These are phyloP conservation scores for Chelon auratus DNA, from an alignment of 2,797 vertebrate species.

Conservation along the genomic window DNA sequence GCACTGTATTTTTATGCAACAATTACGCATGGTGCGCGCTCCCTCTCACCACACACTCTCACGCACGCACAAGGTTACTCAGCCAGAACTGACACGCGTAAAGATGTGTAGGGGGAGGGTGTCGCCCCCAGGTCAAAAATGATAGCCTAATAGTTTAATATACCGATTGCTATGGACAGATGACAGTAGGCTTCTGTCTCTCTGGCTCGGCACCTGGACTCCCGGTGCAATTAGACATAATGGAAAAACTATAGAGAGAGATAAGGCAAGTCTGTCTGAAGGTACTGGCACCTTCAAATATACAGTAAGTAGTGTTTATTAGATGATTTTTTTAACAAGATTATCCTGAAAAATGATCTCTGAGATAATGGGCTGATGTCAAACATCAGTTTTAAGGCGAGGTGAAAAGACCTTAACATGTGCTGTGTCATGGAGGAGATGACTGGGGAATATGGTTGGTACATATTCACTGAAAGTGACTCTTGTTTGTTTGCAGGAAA, in stretches of 20 bases:
- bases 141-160: slow-evolving; percentile 66
- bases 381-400: neutral
- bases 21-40: slow-evolving; percentile 28
- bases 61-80: slow-evolving; percentile 40
- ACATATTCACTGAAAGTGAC: slow-evolving; percentile 19
- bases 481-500: slow-evolving; percentile 86
- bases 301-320: neutral
- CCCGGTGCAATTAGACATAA: slow-evolving; percentile 10
- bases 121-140: slow-evolving; percentile 62
- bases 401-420: neutral
- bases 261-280: slow-evolving; percentile 15
- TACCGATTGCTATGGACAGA: slow-evolving; percentile 58
- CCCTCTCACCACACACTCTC: slow-evolving; percentile 9
- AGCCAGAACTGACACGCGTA: slow-evolving; percentile 66
- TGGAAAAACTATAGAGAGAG: slow-evolving; percentile 11
- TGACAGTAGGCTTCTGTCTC: slow-evolving; percentile 66
- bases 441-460: neutral
- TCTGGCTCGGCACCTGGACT: slow-evolving; percentile 34
- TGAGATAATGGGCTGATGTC: slow-evolving; percentile 8
- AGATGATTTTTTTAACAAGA: neutral
- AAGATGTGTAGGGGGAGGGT: slow-evolving; percentile 46
- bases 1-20: slow-evolving; percentile 29
- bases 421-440: slow-evolving; percentile 22
- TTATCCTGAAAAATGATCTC: slow-evolving; percentile 2
- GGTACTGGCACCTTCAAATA: neutral